Conservation (phyloP, 2,888 invertebrate genomes). For the Tenthredo scrophulariae region DNA sequence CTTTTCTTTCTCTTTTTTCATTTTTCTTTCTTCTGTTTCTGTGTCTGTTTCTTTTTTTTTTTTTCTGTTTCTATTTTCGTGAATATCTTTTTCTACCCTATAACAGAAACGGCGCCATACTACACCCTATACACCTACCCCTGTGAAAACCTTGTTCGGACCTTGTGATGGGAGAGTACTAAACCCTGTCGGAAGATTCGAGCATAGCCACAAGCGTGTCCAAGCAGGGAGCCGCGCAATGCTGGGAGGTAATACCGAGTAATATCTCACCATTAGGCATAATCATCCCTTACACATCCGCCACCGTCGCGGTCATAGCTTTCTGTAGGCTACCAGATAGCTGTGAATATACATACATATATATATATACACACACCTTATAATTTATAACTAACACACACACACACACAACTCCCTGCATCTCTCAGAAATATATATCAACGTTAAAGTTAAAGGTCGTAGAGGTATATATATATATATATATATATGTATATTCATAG, state of each 20-base stretch:
- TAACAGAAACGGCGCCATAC: not conserved
- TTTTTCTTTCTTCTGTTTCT: not conserved
- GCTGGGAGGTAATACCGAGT: conserved; percentile 73
- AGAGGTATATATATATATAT: not conserved
- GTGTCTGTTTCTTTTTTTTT: conserved; percentile 41
- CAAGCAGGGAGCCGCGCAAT: conserved; percentile 61
- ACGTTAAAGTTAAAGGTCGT: conserved; percentile 73
- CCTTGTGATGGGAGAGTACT: conserved; percentile 72
- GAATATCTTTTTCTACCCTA: conserved; percentile 30
- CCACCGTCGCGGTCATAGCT: conserved; percentile 66
- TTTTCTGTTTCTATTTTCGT: conserved; percentile 51
- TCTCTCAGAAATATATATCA: conserved; percentile 72
- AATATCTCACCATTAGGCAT: conserved; percentile 79
- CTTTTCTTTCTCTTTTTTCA: not conserved
- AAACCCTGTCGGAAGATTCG: conserved; percentile 78
- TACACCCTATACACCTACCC: not conserved
- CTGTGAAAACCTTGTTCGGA: conserved; percentile 53
- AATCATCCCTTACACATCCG: conserved; percentile 77
- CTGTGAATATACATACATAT: conserved; percentile 58
- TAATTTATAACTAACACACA: conserved; percentile 75
- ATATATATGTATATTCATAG: not conserved
- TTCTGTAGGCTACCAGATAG: conserved; percentile 59
- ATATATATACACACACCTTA: conserved; percentile 75
- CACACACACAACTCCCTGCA: conserved; percentile 12
- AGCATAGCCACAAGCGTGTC: conserved; percentile 75